A percentile compares a stretch with the other conserved stretches of the same genome.
Conservation (phyloP, 2,888 invertebrate genomes). For the Acleris literana region DNA sequence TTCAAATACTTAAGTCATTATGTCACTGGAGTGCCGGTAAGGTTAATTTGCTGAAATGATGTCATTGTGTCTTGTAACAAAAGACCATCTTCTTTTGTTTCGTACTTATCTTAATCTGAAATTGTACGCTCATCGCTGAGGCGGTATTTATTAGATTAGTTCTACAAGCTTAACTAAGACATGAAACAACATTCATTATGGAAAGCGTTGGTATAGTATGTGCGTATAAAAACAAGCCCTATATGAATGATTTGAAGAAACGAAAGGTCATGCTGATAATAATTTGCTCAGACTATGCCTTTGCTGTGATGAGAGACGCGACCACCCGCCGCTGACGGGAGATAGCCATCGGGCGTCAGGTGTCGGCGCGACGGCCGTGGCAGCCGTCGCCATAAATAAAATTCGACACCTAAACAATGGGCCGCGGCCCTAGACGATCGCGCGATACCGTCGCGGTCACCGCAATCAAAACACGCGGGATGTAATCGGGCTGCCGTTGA, state of each 20-base stretch:
- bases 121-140: neutral
- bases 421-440: conserved; percentile 58
- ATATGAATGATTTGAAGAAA: too few species aligned
- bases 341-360: conserved; percentile 73
- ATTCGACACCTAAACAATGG: conserved; percentile 76
- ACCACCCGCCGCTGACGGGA: conserved; percentile 63
- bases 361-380: conserved; percentile 57
- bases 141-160: too few species aligned
- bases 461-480: conserved; percentile 59
- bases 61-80: conserved; percentile 47
- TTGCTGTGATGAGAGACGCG: conserved; percentile 41
- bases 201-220: too few species aligned
- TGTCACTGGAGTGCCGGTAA: conserved; percentile 51
- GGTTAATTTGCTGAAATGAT: conserved; percentile 51
- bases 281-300: neutral
- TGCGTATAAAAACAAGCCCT: too few species aligned
- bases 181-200: too few species aligned
- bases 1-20: conserved; percentile 31
- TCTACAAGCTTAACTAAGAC: too few species aligned
- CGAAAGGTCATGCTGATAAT: too few species aligned
- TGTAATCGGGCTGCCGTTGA: conserved; percentile 51
- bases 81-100: conserved; percentile 13
- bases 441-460: conserved; percentile 53
- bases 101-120: neutral
- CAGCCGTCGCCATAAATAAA: conserved; percentile 67